Evolutionary conservation across 2,113 vertebrate genomes (phyloP).

Genomic region (Haemorhous mexicanus): DNA sequence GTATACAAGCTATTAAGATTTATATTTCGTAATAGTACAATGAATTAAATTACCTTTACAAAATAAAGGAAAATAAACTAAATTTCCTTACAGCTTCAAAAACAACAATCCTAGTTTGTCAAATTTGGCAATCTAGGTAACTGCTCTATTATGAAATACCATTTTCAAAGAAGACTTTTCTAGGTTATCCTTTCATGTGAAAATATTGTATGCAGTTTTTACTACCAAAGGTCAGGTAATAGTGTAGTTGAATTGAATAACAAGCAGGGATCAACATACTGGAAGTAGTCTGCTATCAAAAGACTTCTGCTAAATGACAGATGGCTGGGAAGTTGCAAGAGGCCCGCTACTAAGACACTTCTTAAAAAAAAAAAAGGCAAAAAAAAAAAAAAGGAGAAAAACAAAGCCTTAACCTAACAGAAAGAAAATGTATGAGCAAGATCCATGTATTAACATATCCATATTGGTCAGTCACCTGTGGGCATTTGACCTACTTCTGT

Average conservation of each 20-base stretch:
- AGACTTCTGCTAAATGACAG: constrained; percentile 37
- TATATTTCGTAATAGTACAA: neutral
- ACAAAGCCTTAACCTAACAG: neutral
- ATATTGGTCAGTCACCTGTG: constrained; percentile 19
- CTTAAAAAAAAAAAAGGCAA: neutral
- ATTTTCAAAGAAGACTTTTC: neutral
- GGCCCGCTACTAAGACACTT: neutral
- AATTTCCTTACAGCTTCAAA: neutral
- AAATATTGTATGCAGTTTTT: neutral
- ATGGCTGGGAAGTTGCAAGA: constrained; percentile 22
- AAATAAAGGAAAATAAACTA: neutral
- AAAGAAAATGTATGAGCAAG: neutral
- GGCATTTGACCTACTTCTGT: constrained; percentile 35
- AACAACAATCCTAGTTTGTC: neutral
- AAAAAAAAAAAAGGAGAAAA: fast-evolving
- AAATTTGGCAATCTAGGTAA: neutral
- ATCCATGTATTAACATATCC: constrained; percentile 22
- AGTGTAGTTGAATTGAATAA: neutral
- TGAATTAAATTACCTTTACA: neutral
- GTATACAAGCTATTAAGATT: neutral
- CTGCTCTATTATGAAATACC: neutral
- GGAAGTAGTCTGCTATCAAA: neutral
- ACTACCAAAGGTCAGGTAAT: neutral
- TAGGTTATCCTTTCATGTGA: neutral
- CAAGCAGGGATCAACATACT: neutral